A percentile compares a stretch with the other conserved stretches of the same genome.
These are phyloP conservation scores for Romanogobio albipinnatus DNA, from an alignment of 2,113 vertebrate genomes.

Conservation along the genomic window DNA sequence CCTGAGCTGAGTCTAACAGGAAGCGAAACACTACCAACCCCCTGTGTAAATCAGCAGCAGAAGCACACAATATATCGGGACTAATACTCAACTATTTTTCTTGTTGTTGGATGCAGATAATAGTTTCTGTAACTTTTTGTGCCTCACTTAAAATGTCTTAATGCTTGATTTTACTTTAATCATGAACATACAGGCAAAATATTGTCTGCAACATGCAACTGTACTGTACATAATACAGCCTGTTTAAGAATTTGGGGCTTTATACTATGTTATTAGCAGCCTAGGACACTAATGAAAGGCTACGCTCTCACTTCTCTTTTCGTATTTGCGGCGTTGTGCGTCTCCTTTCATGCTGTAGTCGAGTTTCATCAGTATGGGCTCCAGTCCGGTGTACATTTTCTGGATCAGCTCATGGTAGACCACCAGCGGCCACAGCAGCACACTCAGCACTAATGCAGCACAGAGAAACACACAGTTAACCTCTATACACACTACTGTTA, in stretches of 20 bases:
- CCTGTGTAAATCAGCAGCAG: neutral
- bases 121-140: neutral
- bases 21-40: neutral
- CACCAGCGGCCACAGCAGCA: conserved; percentile 95
- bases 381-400: conserved; percentile 95
- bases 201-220: too few species aligned
- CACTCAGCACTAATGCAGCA: conserved; percentile 85
- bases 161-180: neutral
- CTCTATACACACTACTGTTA: neutral
- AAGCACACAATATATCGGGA: neutral
- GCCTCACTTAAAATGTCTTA: neutral
- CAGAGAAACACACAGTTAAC: conserved; percentile 6
- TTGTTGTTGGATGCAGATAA: neutral
- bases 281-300: neutral
- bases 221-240: too few species aligned
- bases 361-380: conserved; percentile 97
- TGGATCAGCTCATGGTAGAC: conserved; percentile 98
- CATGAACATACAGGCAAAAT: neutral
- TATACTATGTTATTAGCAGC: too few species aligned
- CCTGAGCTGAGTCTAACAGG: conserved; percentile 8
- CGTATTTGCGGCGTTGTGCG: conserved; percentile 88
- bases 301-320: conserved; percentile 91
- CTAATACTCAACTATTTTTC: neutral
- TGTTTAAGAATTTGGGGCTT: neutral
- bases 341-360: conserved; percentile 99